These are phyloP conservation scores for Gambusia affinis DNA, from an alignment of 2,113 vertebrate genomes.

Conservation along the genomic window DNA sequence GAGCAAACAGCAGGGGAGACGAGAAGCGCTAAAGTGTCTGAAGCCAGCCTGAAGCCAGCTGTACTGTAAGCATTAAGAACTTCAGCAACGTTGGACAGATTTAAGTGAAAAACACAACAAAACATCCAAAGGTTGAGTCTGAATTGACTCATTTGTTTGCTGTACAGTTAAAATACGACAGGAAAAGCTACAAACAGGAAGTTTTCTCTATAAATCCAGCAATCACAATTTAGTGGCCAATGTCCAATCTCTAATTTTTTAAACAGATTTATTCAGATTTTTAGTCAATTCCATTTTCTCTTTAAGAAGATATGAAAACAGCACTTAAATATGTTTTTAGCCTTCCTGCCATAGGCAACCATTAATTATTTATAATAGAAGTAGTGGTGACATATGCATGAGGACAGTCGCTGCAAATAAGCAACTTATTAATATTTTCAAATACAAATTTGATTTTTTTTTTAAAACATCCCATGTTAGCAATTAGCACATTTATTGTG, in stretches of 20 bases:
- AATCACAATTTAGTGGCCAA: no score
- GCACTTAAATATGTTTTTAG: neutral
- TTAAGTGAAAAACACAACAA: neutral
- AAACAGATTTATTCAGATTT: neutral
- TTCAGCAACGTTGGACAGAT: neutral
- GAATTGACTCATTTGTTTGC: neutral
- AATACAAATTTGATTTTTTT: neutral
- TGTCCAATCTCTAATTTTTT: neutral
- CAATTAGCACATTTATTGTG: no score
- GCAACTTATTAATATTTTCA: neutral
- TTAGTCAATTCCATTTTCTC: neutral
- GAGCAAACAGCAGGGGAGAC: slow-evolving; percentile 10
- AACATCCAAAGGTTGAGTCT: neutral
- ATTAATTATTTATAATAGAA: neutral
- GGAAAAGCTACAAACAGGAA: neutral
- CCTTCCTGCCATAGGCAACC: neutral
- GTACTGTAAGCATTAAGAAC: slow-evolving; percentile 13
- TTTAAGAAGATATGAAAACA: neutral
- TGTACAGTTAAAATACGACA: neutral
- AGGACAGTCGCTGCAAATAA: neutral
- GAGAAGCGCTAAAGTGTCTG: slow-evolving; percentile 48
- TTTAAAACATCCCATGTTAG: no score
- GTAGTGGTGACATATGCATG: neutral
- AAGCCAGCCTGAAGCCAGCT: slow-evolving; percentile 33
- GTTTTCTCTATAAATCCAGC: neutral